A percentile compares a stretch with the other conserved stretches of the same genome.
Evolutionary conservation across 2,113 vertebrate species (phyloP).

Genomic region (Corythoichthys intestinalis): DNA sequence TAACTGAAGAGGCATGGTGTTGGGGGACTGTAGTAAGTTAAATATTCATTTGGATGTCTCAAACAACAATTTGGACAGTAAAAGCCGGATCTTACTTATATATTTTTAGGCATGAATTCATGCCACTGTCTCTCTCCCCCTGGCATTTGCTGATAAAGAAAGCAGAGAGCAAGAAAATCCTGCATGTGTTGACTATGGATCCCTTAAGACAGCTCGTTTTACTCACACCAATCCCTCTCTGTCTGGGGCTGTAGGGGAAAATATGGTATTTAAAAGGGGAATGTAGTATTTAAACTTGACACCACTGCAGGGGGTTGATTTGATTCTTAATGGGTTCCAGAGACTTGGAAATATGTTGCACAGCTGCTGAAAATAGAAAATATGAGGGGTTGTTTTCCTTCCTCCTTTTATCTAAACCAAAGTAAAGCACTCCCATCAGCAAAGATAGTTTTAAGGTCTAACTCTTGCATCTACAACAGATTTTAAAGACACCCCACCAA

Average conservation of each 20-base stretch:
- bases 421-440: conserved; percentile 5
- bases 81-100: conserved; percentile 27
- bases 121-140: conserved; percentile 25
- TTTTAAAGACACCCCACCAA: background rate
- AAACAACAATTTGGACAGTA: conserved; percentile 38
- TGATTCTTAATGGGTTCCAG: conserved; percentile 17
- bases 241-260: conserved; percentile 14
- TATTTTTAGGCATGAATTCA: conserved; percentile 36
- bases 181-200: conserved; percentile 37
- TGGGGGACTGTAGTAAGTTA: conserved; percentile 52
- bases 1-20: conserved; percentile 21
- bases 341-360: conserved; percentile 19
- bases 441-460: conserved; percentile 21
- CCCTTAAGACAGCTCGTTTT: conserved; percentile 45
- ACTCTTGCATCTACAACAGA: conserved; percentile 14
- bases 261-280: conserved; percentile 20
- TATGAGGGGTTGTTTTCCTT: conserved; percentile 3
- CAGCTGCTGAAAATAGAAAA: conserved; percentile 29
- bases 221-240: conserved; percentile 29
- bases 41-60: conserved; percentile 60
- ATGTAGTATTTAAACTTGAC: conserved; percentile 33
- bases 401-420: background rate
- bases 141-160: conserved; percentile 25
- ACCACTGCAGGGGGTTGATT: conserved; percentile 40
- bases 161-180: conserved; percentile 31